Base-by-base conservation (phyloP, 2,888 invertebrate genomes). In the Bellardia pandia region DNA sequence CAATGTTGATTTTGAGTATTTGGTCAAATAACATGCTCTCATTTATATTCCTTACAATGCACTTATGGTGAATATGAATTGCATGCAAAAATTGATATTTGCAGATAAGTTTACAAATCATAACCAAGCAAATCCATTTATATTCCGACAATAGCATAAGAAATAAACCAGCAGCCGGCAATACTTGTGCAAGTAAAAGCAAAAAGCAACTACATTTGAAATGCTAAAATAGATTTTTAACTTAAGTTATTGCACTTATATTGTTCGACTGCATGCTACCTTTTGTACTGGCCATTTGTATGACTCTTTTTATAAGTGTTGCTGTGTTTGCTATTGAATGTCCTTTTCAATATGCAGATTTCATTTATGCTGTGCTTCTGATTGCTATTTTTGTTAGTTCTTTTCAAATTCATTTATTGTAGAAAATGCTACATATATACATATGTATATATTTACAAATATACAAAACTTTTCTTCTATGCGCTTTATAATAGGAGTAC, bases 271-370 rank as follows among this genome's bases (percentile, higher is more conserved):
- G 48, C 53, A 66, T 30, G 48, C 48, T 37, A 45, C 9, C 14
- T 40, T 1, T 64, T 14, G 0, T 48, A 37, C 48, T 69, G 78
- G 69, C 8, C 60, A 69, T 60, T 78, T 78, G 45, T 37, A 37
- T 62, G 30, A 16, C 30, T 33, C 4, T 37, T 5, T 64, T 13
- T 8, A 30, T 37, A 16, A 37, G 37, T 37, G 51, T 37, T 37
- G 16, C 11, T 14, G 37, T 2, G 6, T 53, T 14, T 37, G 53
- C 37, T 9, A 64, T 2, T 23, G n/a, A 37, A 4, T 53, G 37
- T 51, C 16, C 37, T 53, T 40, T 71, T 71, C 37, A 14, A 33
- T 48, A 62, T 62, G 62, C 62, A 60, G 60, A 74, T 74, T 74
- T 45, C 4, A 60, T 74, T 33, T 48, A 0, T 48, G 48, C 14